Base-by-base conservation (phyloP, 2,797 vertebrate genomes). In the Rhinichthys osculus region DNA sequence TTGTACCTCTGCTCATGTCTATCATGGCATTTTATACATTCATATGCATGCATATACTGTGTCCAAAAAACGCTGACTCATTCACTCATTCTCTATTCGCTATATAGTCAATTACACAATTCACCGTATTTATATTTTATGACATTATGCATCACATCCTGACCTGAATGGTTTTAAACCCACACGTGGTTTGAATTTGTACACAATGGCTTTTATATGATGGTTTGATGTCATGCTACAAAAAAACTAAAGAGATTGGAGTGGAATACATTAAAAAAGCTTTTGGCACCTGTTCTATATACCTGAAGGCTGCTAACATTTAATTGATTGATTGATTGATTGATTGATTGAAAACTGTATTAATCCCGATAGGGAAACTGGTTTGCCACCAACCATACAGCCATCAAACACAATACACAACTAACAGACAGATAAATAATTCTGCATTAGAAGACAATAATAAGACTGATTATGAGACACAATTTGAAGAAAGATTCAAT, bases 61-160 rank as follows among this genome's bases (percentile, higher is more conserved):
- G 73, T 76, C 33, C 52, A 57, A 54, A 77, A 77, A 77, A 33
- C 1, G 21, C 73, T 77, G 50, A 77, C 50, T 57, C 17, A 70
- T 38, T 70, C 10, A 40, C 33, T 77, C 50, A 77, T n/a, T 57
- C 19, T 57, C 11, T 38, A 57, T 38, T 57, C 1, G 0, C 33
- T 57, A 35, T 57, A 38, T 16, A 57, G 33, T 17, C 73, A 14
- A 19, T 57, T 19, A 16, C 50, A 38, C 50, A 57, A 30, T 57
- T 57, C 73, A 57, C 73, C 17, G 14, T 54, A 77, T 77, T 57
- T 38, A 57, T 38, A 57, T 54, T 54, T 77, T 57, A 57, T 38
- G 21, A 7, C 11, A 76, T 54, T 52, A 74, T 35, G 72, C 72
- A 57, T 7, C 50, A 38, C 33, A 35, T 76, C 19, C 73, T 76